Percentiles rank a stretch among this genome's conserved stretches.
Conservation (phyloP, 2,797 vertebrate species). For the Labeo calbasu region DNA sequence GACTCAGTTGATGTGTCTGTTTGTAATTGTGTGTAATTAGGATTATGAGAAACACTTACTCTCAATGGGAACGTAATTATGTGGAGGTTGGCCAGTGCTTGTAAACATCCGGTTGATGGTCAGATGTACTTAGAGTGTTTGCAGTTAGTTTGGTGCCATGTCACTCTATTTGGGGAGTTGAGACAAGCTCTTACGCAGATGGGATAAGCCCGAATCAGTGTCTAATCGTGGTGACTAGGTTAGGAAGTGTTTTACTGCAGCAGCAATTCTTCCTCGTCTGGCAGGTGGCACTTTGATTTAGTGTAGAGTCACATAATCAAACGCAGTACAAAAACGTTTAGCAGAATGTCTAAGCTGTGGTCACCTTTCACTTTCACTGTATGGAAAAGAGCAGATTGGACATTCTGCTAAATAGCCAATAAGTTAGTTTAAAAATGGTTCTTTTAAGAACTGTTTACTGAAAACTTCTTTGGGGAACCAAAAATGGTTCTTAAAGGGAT, state of each 20-base stretch:
- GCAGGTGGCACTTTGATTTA: neutral
- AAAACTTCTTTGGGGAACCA: neutral
- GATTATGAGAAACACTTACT: slow-evolving; percentile 30
- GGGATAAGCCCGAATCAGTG: slow-evolving; percentile 21
- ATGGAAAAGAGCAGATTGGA: neutral
- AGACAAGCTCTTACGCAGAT: slow-evolving; percentile 16
- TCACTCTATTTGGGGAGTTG: slow-evolving; percentile 23
- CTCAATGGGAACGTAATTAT: slow-evolving; percentile 14
- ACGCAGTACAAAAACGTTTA: neutral
- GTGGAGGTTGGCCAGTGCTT: neutral
- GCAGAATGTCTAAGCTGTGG: neutral
- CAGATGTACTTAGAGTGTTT: neutral
- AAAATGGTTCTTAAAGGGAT: neutral
- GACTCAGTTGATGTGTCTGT: slow-evolving; percentile 7
- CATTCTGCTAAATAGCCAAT: neutral
- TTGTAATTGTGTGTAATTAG: slow-evolving; percentile 10
- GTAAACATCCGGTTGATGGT: slow-evolving; percentile 18
- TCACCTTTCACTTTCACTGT: neutral
- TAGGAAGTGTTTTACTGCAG: slow-evolving; percentile 3
- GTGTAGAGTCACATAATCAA: slow-evolving; percentile 12
- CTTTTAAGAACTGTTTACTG: neutral
- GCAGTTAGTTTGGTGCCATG: neutral
- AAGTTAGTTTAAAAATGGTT: neutral
- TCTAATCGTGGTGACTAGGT: slow-evolving; percentile 36
- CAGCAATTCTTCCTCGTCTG: neutral